Conservation (phyloP, 2,888 invertebrate genomes). For the Habroteleia sp. region DNA sequence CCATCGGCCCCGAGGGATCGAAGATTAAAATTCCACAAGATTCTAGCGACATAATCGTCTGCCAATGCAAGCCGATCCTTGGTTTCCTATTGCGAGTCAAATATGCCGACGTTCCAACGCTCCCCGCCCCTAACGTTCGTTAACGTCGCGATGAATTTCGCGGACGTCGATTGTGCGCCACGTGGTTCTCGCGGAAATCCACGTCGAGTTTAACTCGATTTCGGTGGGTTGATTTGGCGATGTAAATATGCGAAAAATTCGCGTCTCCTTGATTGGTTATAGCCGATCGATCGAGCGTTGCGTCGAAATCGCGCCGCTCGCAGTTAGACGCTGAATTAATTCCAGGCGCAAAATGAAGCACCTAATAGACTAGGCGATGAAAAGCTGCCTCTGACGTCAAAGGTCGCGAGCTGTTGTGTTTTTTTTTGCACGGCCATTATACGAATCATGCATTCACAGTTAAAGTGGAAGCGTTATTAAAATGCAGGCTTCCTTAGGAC, state of each 20-base stretch:
- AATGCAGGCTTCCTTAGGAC: conserved; percentile 57
- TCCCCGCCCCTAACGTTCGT: background rate
- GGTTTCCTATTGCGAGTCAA: conserved; percentile 45
- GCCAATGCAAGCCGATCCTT: conserved; percentile 30
- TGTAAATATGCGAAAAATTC: conserved; percentile 35
- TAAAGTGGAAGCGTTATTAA: conserved; percentile 59
- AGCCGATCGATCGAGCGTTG: conserved; percentile 26
- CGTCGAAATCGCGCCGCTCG: conserved; percentile 1
- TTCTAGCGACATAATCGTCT: conserved; percentile 46
- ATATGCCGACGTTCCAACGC: conserved; percentile 21
- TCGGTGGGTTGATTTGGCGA: conserved; percentile 23
- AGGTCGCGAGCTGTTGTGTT: conserved; percentile 51
- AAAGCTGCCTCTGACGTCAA: conserved; percentile 55
- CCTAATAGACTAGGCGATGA: conserved; percentile 53
- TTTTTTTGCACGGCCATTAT: conserved; percentile 54
- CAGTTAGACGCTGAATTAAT: conserved; percentile 37
- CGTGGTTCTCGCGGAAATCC: conserved; percentile 50
- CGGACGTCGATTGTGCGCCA: conserved; percentile 64
- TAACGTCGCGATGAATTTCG: conserved; percentile 44
- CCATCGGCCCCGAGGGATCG: conserved; percentile 58
- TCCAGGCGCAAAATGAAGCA: conserved; percentile 40
- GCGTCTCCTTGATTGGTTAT: conserved; percentile 26
- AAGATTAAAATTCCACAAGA: conserved; percentile 67
- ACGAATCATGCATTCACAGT: conserved; percentile 59
- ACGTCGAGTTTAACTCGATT: conserved; percentile 45